phyloP scores from a whole-genome alignment of 37 sponge, comb jelly and placozoan genomes.

The Bolinopsis microptera region DNA sequence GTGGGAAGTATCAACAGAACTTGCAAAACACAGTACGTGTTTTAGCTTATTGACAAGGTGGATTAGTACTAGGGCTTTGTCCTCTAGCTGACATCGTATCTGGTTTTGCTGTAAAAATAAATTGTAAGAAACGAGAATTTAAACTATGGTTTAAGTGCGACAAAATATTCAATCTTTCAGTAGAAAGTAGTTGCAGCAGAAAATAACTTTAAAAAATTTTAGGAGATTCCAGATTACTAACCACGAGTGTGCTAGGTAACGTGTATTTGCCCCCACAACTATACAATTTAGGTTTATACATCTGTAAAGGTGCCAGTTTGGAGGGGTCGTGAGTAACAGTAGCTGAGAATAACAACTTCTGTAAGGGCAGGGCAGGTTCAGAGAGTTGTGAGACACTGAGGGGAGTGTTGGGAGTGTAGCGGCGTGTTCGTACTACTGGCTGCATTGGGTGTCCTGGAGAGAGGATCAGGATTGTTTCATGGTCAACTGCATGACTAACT shows the following conservation, averaged over 20 bases:
- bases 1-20: slow-evolving; percentile 78
- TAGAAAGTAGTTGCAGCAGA: neutral
- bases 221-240: neutral
- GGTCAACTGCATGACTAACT: no score
- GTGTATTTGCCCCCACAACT: slow-evolving; percentile 66
- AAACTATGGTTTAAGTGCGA: neutral
- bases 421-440: neutral
- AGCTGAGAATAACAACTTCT: slow-evolving; percentile 96
- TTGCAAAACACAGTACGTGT: slow-evolving; percentile 86
- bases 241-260: slow-evolving; percentile 2
- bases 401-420: neutral
- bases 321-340: slow-evolving; percentile 89
- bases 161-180: neutral
- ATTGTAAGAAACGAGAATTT: neutral
- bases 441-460: slow-evolving; percentile 21
- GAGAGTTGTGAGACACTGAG: neutral
- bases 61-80: slow-evolving; percentile 80
- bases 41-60: slow-evolving; percentile 67
- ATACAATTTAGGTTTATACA: slow-evolving; percentile 80
- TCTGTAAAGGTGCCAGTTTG: slow-evolving; percentile 74
- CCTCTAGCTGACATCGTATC: slow-evolving; percentile 60
- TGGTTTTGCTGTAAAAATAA: neutral
- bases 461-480: no score
- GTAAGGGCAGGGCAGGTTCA: slow-evolving; percentile 54
- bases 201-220: neutral